Base-by-base conservation (phyloP, 2,797 vertebrate genomes). In the Lithobates sylvaticus region DNA sequence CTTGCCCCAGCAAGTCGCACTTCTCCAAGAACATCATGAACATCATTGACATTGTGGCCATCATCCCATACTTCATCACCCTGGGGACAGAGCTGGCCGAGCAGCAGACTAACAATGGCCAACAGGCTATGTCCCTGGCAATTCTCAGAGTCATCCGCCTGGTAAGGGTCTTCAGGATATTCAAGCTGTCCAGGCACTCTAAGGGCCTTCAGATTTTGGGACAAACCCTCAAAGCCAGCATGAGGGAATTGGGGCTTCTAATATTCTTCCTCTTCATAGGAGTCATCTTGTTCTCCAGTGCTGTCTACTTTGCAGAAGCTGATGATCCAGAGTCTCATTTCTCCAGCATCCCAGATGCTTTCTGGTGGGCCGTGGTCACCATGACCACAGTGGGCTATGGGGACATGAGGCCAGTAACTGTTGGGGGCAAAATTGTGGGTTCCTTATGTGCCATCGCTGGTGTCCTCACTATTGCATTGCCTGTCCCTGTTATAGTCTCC, bases 251-350 rank as follows among this genome's bases (percentile, higher is more conserved):
- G 26, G 98, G 98, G 0, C 94, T 99, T 5, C 95, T 99, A 81
- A 99, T 99, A 92, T 99, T 99, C 94, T 99, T 99, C 90, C 97
- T 99, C 73, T 98, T 99, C 90, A 97, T 99, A 0, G 98, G 98
- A 0, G 98, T 99, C 88, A 98, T 99, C 89, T 95, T 99, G 82
- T 99, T 99, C 93, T 99, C 98, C 92, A 99, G 98, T 18, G 97
- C 97, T 0, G 97, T 98, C 12, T 99, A 92, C 92, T 99, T 99
- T 39, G 98, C 97, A 0, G 98, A 99, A 90, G 96, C 97, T 0
- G 98, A 99, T 89, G 96, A 97, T 84, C 97, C 97, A 0, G 96
- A 98, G 6, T 97, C 97, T 0, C 96, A 97, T 88, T 99, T 99
- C 93, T 96, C 96, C 89, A 99, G 97, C 94, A 99, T 99, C 94